Conservation (phyloP, 1,140 invertebrate genomes). For the Drosophila mauritiana region DNA sequence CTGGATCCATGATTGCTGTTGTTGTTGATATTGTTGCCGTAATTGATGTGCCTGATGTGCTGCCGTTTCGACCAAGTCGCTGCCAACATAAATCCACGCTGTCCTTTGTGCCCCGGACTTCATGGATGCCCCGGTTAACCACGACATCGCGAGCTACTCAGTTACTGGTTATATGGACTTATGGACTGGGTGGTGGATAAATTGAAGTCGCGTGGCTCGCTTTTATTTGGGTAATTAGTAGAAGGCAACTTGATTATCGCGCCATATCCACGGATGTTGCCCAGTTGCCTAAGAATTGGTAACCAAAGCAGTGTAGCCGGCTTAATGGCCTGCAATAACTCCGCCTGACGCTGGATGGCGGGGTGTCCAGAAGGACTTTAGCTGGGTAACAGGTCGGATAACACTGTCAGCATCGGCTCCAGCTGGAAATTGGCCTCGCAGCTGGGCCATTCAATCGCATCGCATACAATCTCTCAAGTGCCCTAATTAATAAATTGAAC, state of each 20-base stretch:
- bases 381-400: slow-evolving; percentile 10
- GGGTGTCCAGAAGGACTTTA: slow-evolving; percentile 10
- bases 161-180: slow-evolving; percentile 4
- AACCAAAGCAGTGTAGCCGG: slow-evolving; percentile 34
- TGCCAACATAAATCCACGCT: slow-evolving; percentile 73
- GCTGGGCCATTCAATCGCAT: slow-evolving; percentile 2
- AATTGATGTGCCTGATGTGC: slow-evolving; percentile 68
- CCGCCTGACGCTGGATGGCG: not conserved
- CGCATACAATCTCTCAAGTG: slow-evolving; percentile 9
- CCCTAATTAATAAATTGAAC: slow-evolving; percentile 22
- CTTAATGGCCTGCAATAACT: slow-evolving; percentile 69
- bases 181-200: slow-evolving; percentile 15
- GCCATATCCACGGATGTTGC: slow-evolving; percentile 25
- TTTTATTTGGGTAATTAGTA: slow-evolving; percentile 76
- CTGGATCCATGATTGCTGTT: slow-evolving; percentile 49
- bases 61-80: slow-evolving; percentile 51
- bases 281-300: slow-evolving; percentile 14
- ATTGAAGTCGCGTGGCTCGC: slow-evolving; percentile 55
- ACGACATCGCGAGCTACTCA: slow-evolving; percentile 6
- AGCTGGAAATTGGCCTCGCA: not conserved
- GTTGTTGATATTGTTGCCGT: slow-evolving; percentile 49
- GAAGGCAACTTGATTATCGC: slow-evolving; percentile 72
- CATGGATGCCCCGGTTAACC: not conserved
- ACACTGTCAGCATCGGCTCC: not conserved
- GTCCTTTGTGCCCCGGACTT: not conserved